These are phyloP conservation scores for Diceros bicornis DNA, from an alignment of 2,797 vertebrate genomes.

Conservation along the genomic window DNA sequence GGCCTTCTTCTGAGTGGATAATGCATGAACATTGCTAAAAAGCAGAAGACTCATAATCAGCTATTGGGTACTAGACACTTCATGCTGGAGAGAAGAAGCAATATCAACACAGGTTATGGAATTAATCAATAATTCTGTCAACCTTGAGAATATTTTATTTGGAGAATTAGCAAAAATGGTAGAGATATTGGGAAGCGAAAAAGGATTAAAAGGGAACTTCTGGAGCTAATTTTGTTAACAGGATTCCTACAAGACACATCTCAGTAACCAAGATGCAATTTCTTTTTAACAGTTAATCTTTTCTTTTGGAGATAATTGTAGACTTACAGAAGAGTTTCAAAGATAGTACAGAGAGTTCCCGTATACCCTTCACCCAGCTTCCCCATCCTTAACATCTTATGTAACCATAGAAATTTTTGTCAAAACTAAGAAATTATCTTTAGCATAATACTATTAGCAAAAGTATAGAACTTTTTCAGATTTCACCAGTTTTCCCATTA, in stretches of 20 bases:
- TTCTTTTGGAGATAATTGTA: background rate
- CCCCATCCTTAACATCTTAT: background rate
- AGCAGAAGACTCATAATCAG: background rate
- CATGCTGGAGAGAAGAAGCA: background rate
- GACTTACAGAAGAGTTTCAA: background rate
- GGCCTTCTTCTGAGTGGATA: background rate
- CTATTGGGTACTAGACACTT: background rate
- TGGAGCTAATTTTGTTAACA: background rate
- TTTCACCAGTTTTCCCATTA: background rate
- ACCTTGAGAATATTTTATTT: background rate
- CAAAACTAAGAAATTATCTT: constrained; percentile 48
- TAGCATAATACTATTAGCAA: background rate
- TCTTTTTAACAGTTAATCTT: constrained; percentile 31
- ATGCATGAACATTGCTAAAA: background rate
- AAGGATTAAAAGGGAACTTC: constrained; percentile 18
- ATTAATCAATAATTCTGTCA: background rate
- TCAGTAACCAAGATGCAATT: background rate
- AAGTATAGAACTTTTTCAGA: background rate
- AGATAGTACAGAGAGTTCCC: background rate
- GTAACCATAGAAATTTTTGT: background rate
- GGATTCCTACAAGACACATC: background rate
- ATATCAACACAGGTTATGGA: background rate
- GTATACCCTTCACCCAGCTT: background rate
- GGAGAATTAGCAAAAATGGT: background rate
- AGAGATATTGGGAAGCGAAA: background rate